These are phyloP conservation scores for Catharus ustulatus DNA, from an alignment of 2,797 vertebrate genomes.

Conservation along the genomic window DNA sequence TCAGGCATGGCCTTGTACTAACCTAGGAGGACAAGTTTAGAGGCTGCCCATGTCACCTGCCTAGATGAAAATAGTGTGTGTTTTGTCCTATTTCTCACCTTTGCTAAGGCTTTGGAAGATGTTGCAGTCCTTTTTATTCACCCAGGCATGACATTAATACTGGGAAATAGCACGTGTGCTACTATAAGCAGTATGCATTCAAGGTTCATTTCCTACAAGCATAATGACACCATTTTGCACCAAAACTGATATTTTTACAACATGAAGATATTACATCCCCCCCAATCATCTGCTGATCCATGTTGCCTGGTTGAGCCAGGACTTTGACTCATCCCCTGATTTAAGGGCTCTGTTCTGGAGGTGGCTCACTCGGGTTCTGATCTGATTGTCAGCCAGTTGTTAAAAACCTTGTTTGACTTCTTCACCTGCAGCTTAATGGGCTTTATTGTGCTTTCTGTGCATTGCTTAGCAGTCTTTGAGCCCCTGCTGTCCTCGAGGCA, in stretches of 20 bases:
- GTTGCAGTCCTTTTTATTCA: background rate
- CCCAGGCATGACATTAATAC: background rate
- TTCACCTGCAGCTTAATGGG: conserved; percentile 46
- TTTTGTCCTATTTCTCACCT: background rate
- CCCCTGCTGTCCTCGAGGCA: conserved; percentile 13
- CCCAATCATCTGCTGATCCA: background rate
- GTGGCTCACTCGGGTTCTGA: background rate
- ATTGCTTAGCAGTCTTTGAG: conserved; percentile 10
- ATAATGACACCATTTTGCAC: background rate
- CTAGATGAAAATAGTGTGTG: background rate
- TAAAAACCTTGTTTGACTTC: conserved; percentile 45
- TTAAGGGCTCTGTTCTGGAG: background rate
- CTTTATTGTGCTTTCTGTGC: conserved; percentile 9
- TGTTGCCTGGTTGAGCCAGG: background rate
- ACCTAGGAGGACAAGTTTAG: background rate
- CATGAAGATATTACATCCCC: background rate
- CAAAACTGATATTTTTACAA: background rate
- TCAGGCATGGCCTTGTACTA: background rate
- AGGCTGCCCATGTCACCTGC: background rate
- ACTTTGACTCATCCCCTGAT: background rate
- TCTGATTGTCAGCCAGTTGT: conserved; percentile 14
- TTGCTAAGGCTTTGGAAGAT: background rate
- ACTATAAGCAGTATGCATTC: background rate
- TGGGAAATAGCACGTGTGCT: background rate
- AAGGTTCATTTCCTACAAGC: background rate